Percentiles rank a stretch among this genome's conserved stretches.
Conservation (phyloP, 1,140 invertebrate genomes). For the Ceratina japonica region DNA sequence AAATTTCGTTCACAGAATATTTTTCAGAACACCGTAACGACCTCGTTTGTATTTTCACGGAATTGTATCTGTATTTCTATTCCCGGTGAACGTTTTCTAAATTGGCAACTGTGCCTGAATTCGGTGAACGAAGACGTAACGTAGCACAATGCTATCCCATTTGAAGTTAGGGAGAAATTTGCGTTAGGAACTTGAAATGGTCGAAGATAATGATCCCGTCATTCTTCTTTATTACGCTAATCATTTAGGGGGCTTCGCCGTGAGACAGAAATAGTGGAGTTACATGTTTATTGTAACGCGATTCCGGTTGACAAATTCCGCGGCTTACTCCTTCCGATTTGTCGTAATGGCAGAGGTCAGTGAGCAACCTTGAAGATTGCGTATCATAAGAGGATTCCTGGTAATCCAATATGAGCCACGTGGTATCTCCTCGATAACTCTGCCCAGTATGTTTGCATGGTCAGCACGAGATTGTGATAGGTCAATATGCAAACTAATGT, state of each 20-base stretch:
- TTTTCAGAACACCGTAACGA: no score
- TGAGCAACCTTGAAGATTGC: slow-evolving; percentile 50
- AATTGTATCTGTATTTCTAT: no score
- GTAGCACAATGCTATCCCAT: no score
- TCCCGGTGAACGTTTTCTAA: no score
- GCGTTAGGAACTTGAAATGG: no score
- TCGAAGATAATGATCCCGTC: no score
- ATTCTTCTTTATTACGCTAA: no score
- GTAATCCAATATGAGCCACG: slow-evolving; percentile 75
- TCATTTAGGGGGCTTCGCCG: neutral
- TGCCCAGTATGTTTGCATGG: slow-evolving; percentile 47
- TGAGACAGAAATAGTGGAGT: neutral
- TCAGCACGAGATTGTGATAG: slow-evolving; percentile 55
- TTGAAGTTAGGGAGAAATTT: no score
- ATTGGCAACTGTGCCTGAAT: no score
- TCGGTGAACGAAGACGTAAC: no score
- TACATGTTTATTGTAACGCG: slow-evolving; percentile 4
- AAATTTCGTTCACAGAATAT: no score
- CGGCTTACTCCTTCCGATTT: slow-evolving; percentile 37
- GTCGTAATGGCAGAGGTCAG: slow-evolving; percentile 65
- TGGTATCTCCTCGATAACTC: slow-evolving; percentile 54
- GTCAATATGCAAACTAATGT: slow-evolving; percentile 44
- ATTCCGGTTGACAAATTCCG: slow-evolving; percentile 12
- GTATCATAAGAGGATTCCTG: slow-evolving; percentile 72
- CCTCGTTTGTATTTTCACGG: no score